These are phyloP conservation scores for Lasioglossum albipes DNA, from an alignment of 1,140 invertebrate species.

Conservation along the genomic window DNA sequence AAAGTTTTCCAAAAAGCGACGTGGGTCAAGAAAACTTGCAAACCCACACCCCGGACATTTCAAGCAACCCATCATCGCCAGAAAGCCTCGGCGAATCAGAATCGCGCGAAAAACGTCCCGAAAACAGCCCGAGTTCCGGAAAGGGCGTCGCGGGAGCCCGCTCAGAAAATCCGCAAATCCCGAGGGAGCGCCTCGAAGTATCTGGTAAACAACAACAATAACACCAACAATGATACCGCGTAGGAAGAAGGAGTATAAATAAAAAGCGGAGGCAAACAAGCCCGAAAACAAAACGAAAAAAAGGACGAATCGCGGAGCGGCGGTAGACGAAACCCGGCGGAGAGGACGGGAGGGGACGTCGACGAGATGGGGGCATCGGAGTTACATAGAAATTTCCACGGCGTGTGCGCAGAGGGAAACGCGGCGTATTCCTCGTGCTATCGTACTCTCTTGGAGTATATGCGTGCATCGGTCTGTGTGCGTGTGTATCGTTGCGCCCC, in stretches of 20 bases:
- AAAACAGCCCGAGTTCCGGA: too few species aligned
- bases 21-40: too few species aligned
- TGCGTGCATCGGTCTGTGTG: conserved; percentile 16
- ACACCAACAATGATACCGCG: neutral
- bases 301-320: conserved; percentile 6
- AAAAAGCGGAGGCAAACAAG: neutral
- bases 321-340: neutral
- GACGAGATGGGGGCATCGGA: too few species aligned
- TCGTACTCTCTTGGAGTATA: conserved; percentile 1
- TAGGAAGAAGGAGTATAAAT: neutral
- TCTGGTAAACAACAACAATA: neutral
- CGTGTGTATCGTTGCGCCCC: conserved; percentile 19
- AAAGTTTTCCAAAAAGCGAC: too few species aligned
- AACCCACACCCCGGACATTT: too few species aligned
- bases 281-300: too few species aligned
- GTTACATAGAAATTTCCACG: conserved; percentile 7
- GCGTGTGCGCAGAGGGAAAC: neutral
- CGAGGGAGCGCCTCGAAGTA: neutral
- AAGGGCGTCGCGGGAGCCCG: too few species aligned
- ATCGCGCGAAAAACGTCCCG: too few species aligned
- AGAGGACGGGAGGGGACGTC: too few species aligned
- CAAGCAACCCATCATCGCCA: too few species aligned
- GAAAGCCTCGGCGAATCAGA: too few species aligned
- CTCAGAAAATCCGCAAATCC: neutral
- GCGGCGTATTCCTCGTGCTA: conserved; percentile 17